Evolutionary conservation across 2,113 vertebrate species (phyloP).

Genomic region (Xerus inauris): DNA sequence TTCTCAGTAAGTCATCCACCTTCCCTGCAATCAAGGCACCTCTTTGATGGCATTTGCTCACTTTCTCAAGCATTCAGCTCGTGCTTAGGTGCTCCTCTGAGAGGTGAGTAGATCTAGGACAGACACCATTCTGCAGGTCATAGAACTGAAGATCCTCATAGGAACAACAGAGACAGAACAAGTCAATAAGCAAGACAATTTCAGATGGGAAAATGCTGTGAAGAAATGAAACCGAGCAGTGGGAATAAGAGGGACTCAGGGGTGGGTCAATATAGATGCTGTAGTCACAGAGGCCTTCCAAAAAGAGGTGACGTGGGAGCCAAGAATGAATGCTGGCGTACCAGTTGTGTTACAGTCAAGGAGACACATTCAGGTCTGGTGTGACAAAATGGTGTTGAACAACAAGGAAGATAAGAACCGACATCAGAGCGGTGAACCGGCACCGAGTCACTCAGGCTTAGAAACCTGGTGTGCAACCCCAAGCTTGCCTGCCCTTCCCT

Average conservation of each 20-base stretch:
- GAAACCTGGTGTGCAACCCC: background rate
- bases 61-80: fast-evolving
- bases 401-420: background rate
- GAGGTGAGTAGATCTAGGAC: background rate
- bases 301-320: background rate
- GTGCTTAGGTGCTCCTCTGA: too few relatives aligned
- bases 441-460: background rate
- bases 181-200: too few relatives aligned
- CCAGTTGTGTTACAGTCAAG: background rate
- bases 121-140: fast-evolving
- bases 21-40: background rate
- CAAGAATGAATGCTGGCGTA: background rate
- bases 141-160: background rate
- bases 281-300: background rate
- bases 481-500: background rate
- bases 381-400: background rate
- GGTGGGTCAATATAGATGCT: background rate
- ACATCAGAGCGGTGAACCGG: background rate
- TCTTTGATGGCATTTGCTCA: background rate
- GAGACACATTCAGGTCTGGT: background rate
- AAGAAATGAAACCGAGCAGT: background rate
- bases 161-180: background rate
- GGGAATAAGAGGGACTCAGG: background rate
- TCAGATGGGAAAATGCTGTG: background rate
- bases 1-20: background rate